Base-by-base conservation (phyloP, 2,888 invertebrate species). In the Cataglyphis albicans region DNA sequence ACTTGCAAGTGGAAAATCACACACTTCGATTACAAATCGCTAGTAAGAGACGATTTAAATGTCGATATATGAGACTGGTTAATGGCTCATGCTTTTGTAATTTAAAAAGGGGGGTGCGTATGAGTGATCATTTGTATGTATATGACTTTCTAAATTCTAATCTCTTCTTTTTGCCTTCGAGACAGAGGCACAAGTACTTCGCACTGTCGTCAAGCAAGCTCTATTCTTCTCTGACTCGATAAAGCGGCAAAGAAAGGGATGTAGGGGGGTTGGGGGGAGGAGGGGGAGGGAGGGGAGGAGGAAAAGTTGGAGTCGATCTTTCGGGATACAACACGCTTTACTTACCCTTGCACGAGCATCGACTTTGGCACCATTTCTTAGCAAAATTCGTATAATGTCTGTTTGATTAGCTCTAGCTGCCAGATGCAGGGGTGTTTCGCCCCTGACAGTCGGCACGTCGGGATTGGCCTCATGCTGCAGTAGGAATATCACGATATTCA, bases 351-450 rank as follows among this genome's bases (percentile, higher is more conserved):
- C 97, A 90, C 95, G 95, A 84, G 96, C 96, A 94, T 97, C 96
- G 35, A 98, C 98, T 95, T 97, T 97, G 10, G 99, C 99, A 78
- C 98, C 98, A 93, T 99, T 99, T 92, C 99, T 96, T 70, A 99
- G 96, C 91, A 99, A 96, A 93, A 99, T 99, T 76, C 99, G 96
- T 90, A 99, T 98, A 86, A 99, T 98, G 94, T 99, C 99, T 0
- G 99, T 98, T 96, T 99, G 99, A 95, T 99, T 99, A 86, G 99
- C 99, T 73, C 99, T 95, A 52, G 99, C 99, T 0, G 99, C 99
- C 85, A 99, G 96, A 95, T 99, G 99, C 64, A 99, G 96, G 1
- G 99, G 98, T 0, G 99, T 99, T 95, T 99, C 99, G 0, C 99
- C 99, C 29, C 99, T 96, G 32, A 99, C 98, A 0, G 99, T 99